phyloP scores from a whole-genome alignment of 2,888 invertebrate species.

The Meiosimyza platycephala region DNA sequence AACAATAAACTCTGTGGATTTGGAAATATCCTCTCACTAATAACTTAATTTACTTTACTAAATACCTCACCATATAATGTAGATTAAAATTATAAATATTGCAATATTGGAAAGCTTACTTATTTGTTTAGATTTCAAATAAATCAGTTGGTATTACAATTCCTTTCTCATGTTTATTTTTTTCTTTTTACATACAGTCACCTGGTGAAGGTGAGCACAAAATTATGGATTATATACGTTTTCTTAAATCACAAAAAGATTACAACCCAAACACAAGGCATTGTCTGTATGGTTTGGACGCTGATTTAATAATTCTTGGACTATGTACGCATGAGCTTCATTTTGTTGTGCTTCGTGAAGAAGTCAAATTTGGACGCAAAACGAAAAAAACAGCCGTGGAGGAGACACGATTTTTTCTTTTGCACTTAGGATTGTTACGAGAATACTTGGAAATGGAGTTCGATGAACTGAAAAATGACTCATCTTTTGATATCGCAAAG shows the following conservation, averaged over 20 bases:
- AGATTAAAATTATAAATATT: constrained; percentile 4
- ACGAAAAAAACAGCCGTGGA: constrained; percentile 81
- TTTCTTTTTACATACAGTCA: constrained; percentile 69
- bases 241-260: constrained; percentile 82
- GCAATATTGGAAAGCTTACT: background rate
- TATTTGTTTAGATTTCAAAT: background rate
- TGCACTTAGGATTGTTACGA: constrained; percentile 91
- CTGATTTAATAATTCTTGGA: constrained; percentile 97
- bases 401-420: constrained; percentile 90
- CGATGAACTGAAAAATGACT: constrained; percentile 70
- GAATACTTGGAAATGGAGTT: constrained; percentile 96
- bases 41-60: too few relatives aligned
- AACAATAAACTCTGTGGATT: too few relatives aligned
- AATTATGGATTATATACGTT: constrained; percentile 98
- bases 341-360: constrained; percentile 93
- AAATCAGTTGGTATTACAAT: background rate
- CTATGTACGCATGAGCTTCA: constrained; percentile 95
- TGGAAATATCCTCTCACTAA: too few relatives aligned
- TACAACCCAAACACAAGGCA: constrained; percentile 94
- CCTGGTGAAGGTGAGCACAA: constrained; percentile 99
- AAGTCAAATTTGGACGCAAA: constrained; percentile 83
- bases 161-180: background rate
- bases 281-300: constrained; percentile 96
- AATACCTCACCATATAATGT: too few relatives aligned
- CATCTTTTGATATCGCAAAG: constrained; percentile 87